Conservation (phyloP, 1,140 invertebrate species). For the Chironomus tepperi region DNA sequence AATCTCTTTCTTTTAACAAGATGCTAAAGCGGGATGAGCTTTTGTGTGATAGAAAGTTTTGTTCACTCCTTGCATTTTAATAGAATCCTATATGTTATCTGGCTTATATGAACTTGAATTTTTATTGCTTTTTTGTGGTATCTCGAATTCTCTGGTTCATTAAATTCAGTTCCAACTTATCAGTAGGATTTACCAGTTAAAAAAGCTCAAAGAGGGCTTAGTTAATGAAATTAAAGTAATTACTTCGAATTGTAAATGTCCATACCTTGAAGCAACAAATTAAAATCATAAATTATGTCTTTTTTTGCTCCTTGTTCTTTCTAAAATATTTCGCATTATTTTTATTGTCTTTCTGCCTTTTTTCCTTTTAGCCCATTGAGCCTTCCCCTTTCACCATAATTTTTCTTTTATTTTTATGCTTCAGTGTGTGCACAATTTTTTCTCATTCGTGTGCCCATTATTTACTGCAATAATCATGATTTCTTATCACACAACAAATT, state of each 20-base stretch:
- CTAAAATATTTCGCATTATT: neutral
- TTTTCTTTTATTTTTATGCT: neutral
- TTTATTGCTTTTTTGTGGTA: too few relatives aligned
- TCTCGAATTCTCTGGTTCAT: too few relatives aligned
- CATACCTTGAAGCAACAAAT: too few relatives aligned
- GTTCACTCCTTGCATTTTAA: neutral
- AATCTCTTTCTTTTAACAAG: neutral
- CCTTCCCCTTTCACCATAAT: too few relatives aligned
- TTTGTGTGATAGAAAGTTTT: neutral
- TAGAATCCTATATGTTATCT: neutral
- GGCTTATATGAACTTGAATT: too few relatives aligned
- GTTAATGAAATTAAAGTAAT: too few relatives aligned
- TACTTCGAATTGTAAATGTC: too few relatives aligned
- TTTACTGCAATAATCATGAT: conserved; percentile 17
- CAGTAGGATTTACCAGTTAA: too few relatives aligned
- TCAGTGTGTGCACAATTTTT: neutral
- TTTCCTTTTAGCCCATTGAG: neutral
- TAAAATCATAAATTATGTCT: too few relatives aligned
- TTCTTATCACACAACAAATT: conserved; percentile 11
- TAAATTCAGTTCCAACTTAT: too few relatives aligned
- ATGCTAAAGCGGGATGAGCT: neutral
- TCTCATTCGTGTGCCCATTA: neutral
- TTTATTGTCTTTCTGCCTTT: neutral
- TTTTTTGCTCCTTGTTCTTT: neutral
- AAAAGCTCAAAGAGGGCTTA: too few relatives aligned